These are phyloP conservation scores for Eupeodes corollae DNA, from an alignment of 1,140 invertebrate species.

Conservation along the genomic window DNA sequence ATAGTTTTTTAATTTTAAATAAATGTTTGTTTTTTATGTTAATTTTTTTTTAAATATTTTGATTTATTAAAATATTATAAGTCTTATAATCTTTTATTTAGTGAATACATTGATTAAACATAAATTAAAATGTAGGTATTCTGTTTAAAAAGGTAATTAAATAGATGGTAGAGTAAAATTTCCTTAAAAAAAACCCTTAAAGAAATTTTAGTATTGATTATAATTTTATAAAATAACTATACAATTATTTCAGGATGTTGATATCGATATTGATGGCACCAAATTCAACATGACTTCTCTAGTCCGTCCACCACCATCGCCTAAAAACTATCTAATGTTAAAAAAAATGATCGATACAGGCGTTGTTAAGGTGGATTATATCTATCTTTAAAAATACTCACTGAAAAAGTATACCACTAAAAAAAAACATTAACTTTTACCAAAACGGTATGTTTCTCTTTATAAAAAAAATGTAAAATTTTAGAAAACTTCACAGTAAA, in stretches of 20 bases:
- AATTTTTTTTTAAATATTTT: too few relatives aligned
- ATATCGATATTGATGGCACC: conserved; percentile 27
- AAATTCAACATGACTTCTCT: conserved; percentile 30
- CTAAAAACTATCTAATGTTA: conserved; percentile 28
- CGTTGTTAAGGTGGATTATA: conserved; percentile 27
- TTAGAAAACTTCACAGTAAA: too few relatives aligned
- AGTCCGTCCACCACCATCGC: conserved; percentile 27
- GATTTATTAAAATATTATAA: too few relatives aligned
- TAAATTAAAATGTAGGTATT: too few relatives aligned
- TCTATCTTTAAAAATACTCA: conserved; percentile 9
- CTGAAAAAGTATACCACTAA: background rate
- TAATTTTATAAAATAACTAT: conserved; percentile 9
- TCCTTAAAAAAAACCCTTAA: conserved; percentile 1
- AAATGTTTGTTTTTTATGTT: too few relatives aligned
- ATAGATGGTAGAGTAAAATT: background rate
- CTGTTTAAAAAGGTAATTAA: too few relatives aligned
- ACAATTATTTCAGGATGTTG: conserved; percentile 29
- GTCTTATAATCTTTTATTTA: too few relatives aligned
- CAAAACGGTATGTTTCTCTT: background rate
- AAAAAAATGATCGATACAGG: conserved; percentile 33
- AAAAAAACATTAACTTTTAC: background rate
- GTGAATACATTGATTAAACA: too few relatives aligned
- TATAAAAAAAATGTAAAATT: too few relatives aligned
- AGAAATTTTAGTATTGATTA: background rate
- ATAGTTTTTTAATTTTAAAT: too few relatives aligned